Conservation (phyloP, 2,113 vertebrate species). For the Esox niger region DNA sequence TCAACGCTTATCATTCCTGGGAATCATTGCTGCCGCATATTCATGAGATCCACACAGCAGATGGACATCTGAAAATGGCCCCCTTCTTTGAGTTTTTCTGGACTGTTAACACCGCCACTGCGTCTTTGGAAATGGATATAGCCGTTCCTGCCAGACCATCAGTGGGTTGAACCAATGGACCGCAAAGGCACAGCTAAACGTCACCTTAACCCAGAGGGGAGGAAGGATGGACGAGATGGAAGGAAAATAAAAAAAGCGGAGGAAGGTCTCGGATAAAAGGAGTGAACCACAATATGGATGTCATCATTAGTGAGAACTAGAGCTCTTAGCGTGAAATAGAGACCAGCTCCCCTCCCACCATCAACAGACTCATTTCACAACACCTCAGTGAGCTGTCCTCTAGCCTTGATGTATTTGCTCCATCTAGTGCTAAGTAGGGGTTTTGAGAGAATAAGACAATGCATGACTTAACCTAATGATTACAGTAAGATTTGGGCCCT, state of each 20-base stretch:
- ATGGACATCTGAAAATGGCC: too few relatives aligned
- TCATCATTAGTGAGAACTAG: neutral
- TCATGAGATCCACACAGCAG: too few relatives aligned
- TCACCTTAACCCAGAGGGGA: neutral
- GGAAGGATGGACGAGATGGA: too few relatives aligned
- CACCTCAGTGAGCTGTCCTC: neutral
- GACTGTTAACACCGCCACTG: neutral
- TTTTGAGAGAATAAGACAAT: neutral
- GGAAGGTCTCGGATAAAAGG: neutral
- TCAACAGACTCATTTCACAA: neutral
- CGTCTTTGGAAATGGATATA: too few relatives aligned
- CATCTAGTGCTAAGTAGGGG: neutral
- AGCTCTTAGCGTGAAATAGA: neutral
- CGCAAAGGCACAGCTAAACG: neutral
- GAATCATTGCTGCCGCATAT: too few relatives aligned
- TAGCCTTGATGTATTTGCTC: too few relatives aligned
- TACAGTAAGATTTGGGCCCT: neutral
- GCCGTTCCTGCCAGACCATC: too few relatives aligned
- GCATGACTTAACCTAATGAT: neutral
- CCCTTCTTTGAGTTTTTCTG: neutral
- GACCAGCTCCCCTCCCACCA: neutral
- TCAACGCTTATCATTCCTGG: too few relatives aligned
- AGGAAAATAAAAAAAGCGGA: neutral
- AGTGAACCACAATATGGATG: slow-evolving; percentile 1
- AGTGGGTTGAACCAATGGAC: too few relatives aligned